Evolutionary conservation across 2,888 invertebrate species (phyloP), one percentile per base, ranked within the genome.

Genomic region (Adelognathus sp.): DNA sequence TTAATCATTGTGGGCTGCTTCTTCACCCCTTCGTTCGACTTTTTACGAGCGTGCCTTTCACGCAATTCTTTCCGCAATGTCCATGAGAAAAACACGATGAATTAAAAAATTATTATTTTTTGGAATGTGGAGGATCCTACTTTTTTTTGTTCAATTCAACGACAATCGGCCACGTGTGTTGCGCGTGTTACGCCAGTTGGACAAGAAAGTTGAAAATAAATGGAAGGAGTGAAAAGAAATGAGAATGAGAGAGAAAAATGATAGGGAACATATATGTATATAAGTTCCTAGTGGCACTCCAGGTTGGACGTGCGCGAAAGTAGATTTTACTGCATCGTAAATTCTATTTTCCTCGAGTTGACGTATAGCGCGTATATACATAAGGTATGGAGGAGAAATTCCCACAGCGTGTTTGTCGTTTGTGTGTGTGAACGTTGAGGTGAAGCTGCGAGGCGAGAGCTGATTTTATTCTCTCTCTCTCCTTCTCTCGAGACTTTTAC

Each of bases 291-390:
- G 36, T 41, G 39, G 4, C 31, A 24, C 24, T 66, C 16, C 31
- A 31, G 61, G 41, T 63, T 31, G 63, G 31, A 76, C 33, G 60
- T 70, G 71, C 79, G 84, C 83, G 86, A 86, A 84, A 85, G 83
- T 85, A 73, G 77, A 84, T 82, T 82, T 79, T 72, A 84, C 75
- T 70, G 76, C 81, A 72, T 83, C 76, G 76, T 84, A 82, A 83
- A 86, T 81, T 82, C 58, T 63, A 79, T 80, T 84, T 83, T 52
- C 70, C 31, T 72, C 44, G 52, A 60, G 71, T 33, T 52, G 31
- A 60, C 41, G 27, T 29, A 24, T 50, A 21, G 33, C 54, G 29
- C 41, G 41, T 63, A 27, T 21, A 52, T 41, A 41, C 61, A 18
- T 44, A 72, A 39, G n/a, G 72, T 63, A 72, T 54, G 27, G 64